A percentile compares a stretch with the other conserved stretches of the same genome.
phyloP scores from a whole-genome alignment of 1,140 invertebrate genomes.

The Drosophila saltans region DNA sequence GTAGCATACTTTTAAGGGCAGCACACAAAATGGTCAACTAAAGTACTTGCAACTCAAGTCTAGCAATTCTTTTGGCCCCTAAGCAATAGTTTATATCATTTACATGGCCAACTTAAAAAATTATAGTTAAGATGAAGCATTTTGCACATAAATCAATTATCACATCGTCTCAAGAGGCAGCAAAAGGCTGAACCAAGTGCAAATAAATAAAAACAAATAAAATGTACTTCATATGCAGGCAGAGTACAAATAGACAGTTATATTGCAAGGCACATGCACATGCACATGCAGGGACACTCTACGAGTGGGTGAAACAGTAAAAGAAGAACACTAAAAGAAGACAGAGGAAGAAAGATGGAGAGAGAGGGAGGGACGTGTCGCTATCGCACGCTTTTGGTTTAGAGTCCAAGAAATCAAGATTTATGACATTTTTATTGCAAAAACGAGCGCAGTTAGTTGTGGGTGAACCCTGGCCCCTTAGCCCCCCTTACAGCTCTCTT shows the following conservation, averaged over 20 bases:
- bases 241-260: constrained; percentile 76
- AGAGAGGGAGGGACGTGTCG: constrained; percentile 29
- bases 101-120: constrained; percentile 8
- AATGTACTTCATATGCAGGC: constrained; percentile 75
- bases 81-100: neutral
- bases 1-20: neutral
- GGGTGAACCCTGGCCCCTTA: constrained; percentile 37
- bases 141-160: constrained; percentile 20
- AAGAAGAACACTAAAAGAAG: neutral
- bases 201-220: constrained; percentile 80
- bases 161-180: constrained; percentile 13
- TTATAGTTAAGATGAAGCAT: constrained; percentile 1
- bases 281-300: constrained; percentile 11
- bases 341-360: neutral
- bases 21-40: neutral
- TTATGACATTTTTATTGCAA: constrained; percentile 82
- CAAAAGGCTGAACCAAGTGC: constrained; percentile 43
- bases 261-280: constrained; percentile 52
- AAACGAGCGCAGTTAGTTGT: constrained; percentile 72
- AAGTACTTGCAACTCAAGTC: neutral
- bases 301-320: neutral
- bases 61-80: neutral
- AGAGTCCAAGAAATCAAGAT: constrained; percentile 79
- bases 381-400: constrained; percentile 76
- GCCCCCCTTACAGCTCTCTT: neutral